Evolutionary conservation across 2,113 vertebrate genomes (phyloP).

Genomic region (Callipepla californica): DNA sequence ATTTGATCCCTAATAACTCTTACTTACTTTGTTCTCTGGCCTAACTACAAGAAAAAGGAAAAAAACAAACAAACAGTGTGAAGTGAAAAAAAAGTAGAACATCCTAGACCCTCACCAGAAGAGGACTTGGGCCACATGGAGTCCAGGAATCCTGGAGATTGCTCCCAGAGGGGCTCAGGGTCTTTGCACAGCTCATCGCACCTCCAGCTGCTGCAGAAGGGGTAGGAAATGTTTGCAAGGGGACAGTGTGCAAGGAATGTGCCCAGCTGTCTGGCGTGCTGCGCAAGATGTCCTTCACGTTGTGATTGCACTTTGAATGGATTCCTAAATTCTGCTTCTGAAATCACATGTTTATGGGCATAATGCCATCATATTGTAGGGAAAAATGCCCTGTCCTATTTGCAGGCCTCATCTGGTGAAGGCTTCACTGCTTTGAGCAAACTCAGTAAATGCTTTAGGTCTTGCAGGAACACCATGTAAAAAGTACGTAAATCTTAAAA

Average conservation of each 20-base stretch:
- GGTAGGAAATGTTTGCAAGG: background rate
- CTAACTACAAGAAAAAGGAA: background rate
- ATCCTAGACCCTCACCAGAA: background rate
- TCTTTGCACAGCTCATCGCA: background rate
- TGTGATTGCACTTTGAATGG: background rate
- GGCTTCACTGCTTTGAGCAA: background rate
- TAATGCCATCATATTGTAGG: background rate
- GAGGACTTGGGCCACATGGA: background rate
- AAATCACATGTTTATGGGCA: background rate
- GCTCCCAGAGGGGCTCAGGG: rapidly evolving
- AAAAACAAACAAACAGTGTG: background rate
- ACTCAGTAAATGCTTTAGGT: background rate
- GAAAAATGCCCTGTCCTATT: background rate
- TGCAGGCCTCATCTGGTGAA: background rate
- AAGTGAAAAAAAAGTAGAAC: background rate
- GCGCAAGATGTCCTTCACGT: conserved; percentile 9
- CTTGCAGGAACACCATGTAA: background rate
- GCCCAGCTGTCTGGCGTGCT: background rate
- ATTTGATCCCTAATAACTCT: background rate
- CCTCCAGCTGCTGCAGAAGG: background rate
- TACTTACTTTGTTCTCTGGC: background rate
- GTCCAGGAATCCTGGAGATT: background rate
- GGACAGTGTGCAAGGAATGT: background rate
- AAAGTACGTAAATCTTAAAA: background rate
- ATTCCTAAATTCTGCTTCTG: conserved; percentile 21